Percentiles rank a stretch among this genome's conserved stretches.
Evolutionary conservation across 2,888 invertebrate genomes (phyloP).

Genomic region (Sminthurides aquaticus): DNA sequence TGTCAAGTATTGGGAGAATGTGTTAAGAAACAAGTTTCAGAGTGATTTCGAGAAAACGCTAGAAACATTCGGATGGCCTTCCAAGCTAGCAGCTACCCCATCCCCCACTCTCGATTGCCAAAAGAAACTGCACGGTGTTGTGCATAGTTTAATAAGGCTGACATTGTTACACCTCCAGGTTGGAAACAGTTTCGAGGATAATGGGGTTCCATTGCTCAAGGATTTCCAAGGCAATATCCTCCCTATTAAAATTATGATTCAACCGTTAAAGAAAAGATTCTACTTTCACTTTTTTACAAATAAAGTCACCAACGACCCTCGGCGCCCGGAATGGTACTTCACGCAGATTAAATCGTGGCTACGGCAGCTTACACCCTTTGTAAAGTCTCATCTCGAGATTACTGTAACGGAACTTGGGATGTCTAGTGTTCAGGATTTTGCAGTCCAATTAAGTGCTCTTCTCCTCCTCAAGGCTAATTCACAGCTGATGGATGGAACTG

Average conservation of each 20-base stretch:
- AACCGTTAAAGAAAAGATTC: slow-evolving; percentile 36
- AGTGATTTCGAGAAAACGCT: slow-evolving; percentile 38
- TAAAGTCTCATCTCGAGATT: slow-evolving; percentile 33
- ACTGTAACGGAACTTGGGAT: slow-evolving; percentile 27
- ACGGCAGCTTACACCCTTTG: slow-evolving; percentile 36
- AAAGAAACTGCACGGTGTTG: slow-evolving; percentile 36
- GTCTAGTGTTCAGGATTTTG: slow-evolving; percentile 38
- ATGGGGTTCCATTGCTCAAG: slow-evolving; percentile 8
- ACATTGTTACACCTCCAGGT: slow-evolving; percentile 12
- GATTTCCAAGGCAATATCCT: slow-evolving; percentile 26
- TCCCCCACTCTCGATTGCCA: slow-evolving; percentile 36
- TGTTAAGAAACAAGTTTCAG: slow-evolving; percentile 30
- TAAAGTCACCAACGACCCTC: slow-evolving; percentile 35
- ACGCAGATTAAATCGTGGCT: slow-evolving; percentile 41
- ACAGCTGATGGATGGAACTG: slow-evolving; percentile 23
- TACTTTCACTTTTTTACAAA: slow-evolving; percentile 38
- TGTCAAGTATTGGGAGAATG: slow-evolving; percentile 31
- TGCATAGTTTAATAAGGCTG: slow-evolving; percentile 29
- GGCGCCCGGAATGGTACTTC: slow-evolving; percentile 42
- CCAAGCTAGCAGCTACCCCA: slow-evolving; percentile 23
- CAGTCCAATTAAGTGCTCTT: slow-evolving; percentile 35
- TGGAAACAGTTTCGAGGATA: slow-evolving; percentile 8
- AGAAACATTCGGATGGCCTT: slow-evolving; percentile 39
- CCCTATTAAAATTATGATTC: slow-evolving; percentile 37
- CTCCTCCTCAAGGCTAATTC: slow-evolving; percentile 36